A percentile compares a stretch with the other conserved stretches of the same genome.
phyloP scores from a whole-genome alignment of 92 coral and sea anemone species.

The Actinostola sp. region DNA sequence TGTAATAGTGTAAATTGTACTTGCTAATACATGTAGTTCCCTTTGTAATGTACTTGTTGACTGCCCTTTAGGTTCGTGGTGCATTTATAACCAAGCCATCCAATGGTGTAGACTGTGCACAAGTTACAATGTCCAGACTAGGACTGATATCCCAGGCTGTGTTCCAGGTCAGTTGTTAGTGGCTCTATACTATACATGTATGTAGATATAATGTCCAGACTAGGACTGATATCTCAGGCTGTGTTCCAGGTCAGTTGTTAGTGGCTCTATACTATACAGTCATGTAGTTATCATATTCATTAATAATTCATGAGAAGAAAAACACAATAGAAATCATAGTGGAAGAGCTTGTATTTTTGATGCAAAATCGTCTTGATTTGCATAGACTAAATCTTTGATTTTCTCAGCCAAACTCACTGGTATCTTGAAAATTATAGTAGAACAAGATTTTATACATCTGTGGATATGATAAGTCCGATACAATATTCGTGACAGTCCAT shows the following conservation, averaged over 20 bases:
- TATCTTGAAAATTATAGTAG: too few relatives aligned
- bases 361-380: too few relatives aligned
- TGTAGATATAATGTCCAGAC: conserved; percentile 51
- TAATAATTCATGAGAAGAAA: too few relatives aligned
- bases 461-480: too few relatives aligned
- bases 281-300: conserved; percentile 32
- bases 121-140: conserved; percentile 82
- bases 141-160: conserved; percentile 89
- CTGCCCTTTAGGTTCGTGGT: conserved; percentile 75
- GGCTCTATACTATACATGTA: background rate
- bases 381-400: too few relatives aligned
- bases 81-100: conserved; percentile 73
- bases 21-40: too few relatives aligned
- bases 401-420: too few relatives aligned
- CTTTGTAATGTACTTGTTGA: background rate
- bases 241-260: conserved; percentile 70
- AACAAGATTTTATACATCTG: too few relatives aligned
- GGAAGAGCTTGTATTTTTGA: too few relatives aligned
- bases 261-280: background rate
- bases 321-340: too few relatives aligned
- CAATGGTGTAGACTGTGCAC: conserved; percentile 74
- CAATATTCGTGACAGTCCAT: too few relatives aligned
- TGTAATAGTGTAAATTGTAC: too few relatives aligned
- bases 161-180: conserved; percentile 65
- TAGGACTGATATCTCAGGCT: conserved; percentile 90